phyloP scores from a whole-genome alignment of 2,888 invertebrate genomes.

The Cephus pygmeus region DNA sequence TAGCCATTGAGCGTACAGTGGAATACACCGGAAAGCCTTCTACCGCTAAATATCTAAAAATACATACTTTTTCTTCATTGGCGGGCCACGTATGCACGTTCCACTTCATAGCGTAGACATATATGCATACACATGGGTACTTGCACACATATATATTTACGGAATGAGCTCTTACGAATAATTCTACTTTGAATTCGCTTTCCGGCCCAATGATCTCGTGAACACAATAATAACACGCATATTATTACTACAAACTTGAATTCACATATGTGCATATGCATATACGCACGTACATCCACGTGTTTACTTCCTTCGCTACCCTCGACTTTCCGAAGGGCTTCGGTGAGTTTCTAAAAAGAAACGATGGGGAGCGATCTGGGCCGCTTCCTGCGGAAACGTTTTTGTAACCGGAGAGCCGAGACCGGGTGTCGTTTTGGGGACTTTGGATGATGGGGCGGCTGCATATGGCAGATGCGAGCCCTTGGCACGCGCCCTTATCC shows the following conservation, averaged over 20 bases:
- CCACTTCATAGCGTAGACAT: background rate
- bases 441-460: constrained; percentile 41
- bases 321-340: background rate
- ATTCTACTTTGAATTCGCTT: background rate
- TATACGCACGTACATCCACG: background rate
- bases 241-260: background rate
- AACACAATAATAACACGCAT: background rate
- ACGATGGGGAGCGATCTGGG: constrained; percentile 37
- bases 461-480: constrained; percentile 58
- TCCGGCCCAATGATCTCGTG: background rate
- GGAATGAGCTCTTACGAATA: background rate
- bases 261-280: background rate
- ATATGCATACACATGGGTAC: background rate
- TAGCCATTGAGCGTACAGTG: constrained; percentile 27
- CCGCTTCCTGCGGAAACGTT: constrained; percentile 63
- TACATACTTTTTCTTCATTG: background rate
- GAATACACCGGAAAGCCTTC: constrained; percentile 27
- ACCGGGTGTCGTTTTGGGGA: constrained; percentile 43
- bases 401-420: constrained; percentile 44
- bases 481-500: constrained; percentile 62
- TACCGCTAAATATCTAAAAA: background rate
- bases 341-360: constrained; percentile 6
- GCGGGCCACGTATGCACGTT: background rate
- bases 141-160: background rate
- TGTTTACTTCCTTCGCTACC: background rate